Evolutionary conservation across 1,140 invertebrate genomes (phyloP), one percentile per base, ranked within the genome.

Genomic region (Drosophila littoralis): DNA sequence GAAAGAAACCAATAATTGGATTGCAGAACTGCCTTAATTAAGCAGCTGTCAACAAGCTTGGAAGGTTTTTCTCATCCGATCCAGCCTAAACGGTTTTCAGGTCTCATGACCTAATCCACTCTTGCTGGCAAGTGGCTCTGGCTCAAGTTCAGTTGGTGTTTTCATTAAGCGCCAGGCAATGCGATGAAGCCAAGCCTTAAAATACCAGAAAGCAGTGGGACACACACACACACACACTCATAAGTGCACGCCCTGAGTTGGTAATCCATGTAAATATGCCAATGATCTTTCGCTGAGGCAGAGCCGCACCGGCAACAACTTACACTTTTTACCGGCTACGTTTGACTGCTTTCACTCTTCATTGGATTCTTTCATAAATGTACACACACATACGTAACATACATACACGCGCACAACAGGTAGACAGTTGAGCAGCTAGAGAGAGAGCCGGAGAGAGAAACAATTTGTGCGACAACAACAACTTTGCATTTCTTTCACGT

Each of bases 341-440:
- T 52, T 51, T 42, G 45, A 67, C 70, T 67, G 80, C 80, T 82
- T 82, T 82, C 80, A 82, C 80, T 82, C 79, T 82, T 65, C 79
- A 82, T 71, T 74, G 75, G 79, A 75, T 82, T 82, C 80, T 82
- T 82, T 75, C 57, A 79, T 75, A 82, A 75, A 73, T 38, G 45
- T 40, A 40, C 10, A 65, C 52, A 64, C 35, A 68, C 45, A 52
- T 32, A 13, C 40, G 58, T 33, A 32, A 13, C 40, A 58, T 33
- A 32, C 35, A 51, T 22, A 43, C 22, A 33, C 10, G 35, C 54
- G 40, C 15, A 43, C 40, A 12, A 48, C n/a, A 40, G 17, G n/a
- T n/a, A 66, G 13, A 54, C n/a, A 45, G 13, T 13, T 59, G 38
- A 36, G 75, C 40, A 48, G 58, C 2, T 6, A 52, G 42, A 50